phyloP scores from a whole-genome alignment of 2,888 invertebrate genomes.

The Piscicola geometra region DNA sequence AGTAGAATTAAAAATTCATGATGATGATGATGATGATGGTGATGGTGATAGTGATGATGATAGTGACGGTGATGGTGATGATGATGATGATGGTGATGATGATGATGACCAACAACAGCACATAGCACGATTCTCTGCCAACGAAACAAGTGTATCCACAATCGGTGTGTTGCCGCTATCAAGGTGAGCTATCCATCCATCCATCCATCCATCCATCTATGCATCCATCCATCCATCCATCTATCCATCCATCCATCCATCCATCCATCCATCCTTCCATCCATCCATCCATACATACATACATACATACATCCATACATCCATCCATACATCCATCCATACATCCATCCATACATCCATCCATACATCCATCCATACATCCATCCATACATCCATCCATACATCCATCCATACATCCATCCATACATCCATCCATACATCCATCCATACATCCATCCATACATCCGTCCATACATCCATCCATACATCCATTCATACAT shows the following conservation, averaged over 20 bases:
- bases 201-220: neutral
- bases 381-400: neutral
- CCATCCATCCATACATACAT: neutral
- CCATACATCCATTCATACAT: neutral
- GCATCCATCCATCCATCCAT: neutral
- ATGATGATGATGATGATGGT: neutral
- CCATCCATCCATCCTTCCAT: neutral
- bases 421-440: neutral
- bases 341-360: no score
- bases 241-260: neutral
- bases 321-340: no score
- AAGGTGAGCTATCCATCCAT: slow-evolving; percentile 49
- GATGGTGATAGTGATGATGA: slow-evolving; percentile 28
- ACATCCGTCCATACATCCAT: slow-evolving; percentile 10
- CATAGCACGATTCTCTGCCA: slow-evolving; percentile 68
- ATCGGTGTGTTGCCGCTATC: slow-evolving; percentile 55
- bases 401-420: neutral
- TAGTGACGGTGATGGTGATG: neutral
- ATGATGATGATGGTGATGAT: slow-evolving; percentile 27
- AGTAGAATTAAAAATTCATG: no score
- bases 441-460: slow-evolving; percentile 26
- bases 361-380: neutral
- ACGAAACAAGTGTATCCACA: slow-evolving; percentile 76
- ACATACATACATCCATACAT: neutral
- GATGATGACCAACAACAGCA: slow-evolving; percentile 48